Conservation (phyloP, 1,140 invertebrate genomes). For the Epicauta chinensis region DNA sequence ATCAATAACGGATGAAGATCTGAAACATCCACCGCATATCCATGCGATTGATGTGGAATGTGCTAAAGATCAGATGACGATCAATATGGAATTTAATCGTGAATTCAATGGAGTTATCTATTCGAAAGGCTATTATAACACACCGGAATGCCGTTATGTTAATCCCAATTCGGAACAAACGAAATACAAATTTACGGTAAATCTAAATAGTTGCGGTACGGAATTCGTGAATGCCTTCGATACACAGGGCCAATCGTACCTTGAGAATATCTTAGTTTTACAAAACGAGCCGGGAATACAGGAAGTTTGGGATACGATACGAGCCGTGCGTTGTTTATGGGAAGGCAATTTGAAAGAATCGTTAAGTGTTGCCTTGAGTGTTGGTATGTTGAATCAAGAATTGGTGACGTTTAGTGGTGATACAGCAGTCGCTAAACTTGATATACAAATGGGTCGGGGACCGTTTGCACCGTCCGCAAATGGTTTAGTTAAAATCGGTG, state of each 20-base stretch:
- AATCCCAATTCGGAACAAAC: constrained; percentile 60
- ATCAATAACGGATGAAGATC: constrained; percentile 39
- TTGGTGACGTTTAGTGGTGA: constrained; percentile 78
- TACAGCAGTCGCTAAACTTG: constrained; percentile 70
- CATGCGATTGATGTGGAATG: constrained; percentile 70
- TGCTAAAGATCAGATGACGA: constrained; percentile 76
- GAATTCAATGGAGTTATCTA: constrained; percentile 74
- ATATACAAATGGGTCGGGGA: constrained; percentile 72
- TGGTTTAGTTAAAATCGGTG: constrained; percentile 76
- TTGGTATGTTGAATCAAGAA: constrained; percentile 75
- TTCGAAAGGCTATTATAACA: constrained; percentile 69
- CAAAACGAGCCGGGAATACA: constrained; percentile 76
- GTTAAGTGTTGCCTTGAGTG: constrained; percentile 64
- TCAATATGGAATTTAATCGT: constrained; percentile 72
- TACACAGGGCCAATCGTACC: constrained; percentile 66
- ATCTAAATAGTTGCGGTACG: constrained; percentile 70
- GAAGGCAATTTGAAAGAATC: constrained; percentile 72
- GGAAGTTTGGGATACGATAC: constrained; percentile 76
- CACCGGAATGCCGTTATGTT: constrained; percentile 67
- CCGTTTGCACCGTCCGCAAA: constrained; percentile 69
- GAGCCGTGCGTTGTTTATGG: constrained; percentile 73
- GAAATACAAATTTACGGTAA: constrained; percentile 69
- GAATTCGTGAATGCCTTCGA: constrained; percentile 74
- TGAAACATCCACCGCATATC: constrained; percentile 66
- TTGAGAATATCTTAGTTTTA: constrained; percentile 74